Percentiles rank a stretch among this genome's conserved stretches.
Conservation (phyloP, 2,113 vertebrate genomes). For the Tetraodon nigroviridis region DNA sequence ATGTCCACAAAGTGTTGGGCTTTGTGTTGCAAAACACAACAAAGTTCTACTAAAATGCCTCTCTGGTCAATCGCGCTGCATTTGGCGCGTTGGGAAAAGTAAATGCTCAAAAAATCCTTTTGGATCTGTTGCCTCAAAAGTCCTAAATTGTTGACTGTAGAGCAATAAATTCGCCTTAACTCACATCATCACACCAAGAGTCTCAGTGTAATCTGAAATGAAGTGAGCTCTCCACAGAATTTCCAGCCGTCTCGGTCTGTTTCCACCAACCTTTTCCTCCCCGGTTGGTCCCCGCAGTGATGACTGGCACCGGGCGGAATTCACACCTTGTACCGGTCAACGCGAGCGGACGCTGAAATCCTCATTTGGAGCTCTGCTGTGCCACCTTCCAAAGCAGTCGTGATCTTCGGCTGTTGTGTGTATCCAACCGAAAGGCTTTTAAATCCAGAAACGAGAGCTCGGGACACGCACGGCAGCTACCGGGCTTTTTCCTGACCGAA, state of each 20-base stretch:
- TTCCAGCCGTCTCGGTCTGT: conserved; percentile 33
- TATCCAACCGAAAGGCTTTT: conserved; percentile 45
- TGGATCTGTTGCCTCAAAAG: no score
- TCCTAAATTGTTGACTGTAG: no score
- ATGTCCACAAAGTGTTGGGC: conserved; percentile 19
- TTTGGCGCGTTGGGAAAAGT: background rate
- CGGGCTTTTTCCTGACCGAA: conserved; percentile 26
- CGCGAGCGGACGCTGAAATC: conserved; percentile 30
- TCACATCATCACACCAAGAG: background rate
- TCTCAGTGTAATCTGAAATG: conserved; percentile 6
- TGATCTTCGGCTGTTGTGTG: background rate
- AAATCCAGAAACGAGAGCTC: conserved; percentile 59
- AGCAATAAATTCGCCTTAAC: no score
- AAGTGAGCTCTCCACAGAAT: conserved; percentile 33
- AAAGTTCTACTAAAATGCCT: background rate
- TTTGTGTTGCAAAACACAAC: background rate
- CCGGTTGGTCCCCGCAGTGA: conserved; percentile 13
- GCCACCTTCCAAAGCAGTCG: background rate
- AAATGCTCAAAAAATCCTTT: background rate
- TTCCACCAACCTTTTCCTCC: conserved; percentile 45
- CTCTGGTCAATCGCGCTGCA: background rate
- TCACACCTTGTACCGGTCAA: conserved; percentile 48
- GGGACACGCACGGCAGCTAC: conserved; percentile 52
- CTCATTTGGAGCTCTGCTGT: conserved; percentile 47
- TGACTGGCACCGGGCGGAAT: conserved; percentile 25